Evolutionary conservation across 2,888 invertebrate genomes (phyloP), one percentile per base, ranked within the genome.

Genomic region (Ornithoptera alexandrae): DNA sequence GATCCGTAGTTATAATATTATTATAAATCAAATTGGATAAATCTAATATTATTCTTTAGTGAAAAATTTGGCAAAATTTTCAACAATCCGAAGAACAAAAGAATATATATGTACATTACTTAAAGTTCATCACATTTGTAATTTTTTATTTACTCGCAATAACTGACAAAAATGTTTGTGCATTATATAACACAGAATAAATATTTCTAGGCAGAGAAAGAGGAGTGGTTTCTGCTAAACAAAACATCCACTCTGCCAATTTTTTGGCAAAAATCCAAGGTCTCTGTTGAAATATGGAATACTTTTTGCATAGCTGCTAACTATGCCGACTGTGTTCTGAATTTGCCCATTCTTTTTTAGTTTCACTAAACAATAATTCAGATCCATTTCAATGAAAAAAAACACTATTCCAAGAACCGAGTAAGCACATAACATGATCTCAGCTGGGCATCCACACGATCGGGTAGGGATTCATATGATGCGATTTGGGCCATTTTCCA

Each of bases 201-300:
- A 42, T 58, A 65, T 46, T 42, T 24, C 57, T 58, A 58, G 57
- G 20, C 30, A 46, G 50, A 60, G 30, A 18, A 18, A n/a, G 30
- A 60, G 30, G 24, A 66, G 15, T 65, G 18, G 46, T 42, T 60
- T 66, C 30, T 58, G 59, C 36, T 46, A 66, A 66, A 50, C 20
- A 60, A 60, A 50, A 60, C 60, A 59, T 30, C 59, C 50, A 50
- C 58, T 59, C 59, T 42, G 22, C 46, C 24, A 58, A 58, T 7
- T 60, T 66, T 60, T 66, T 66, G 66, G 60, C 66, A 60, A 50
- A 50, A 58, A 20, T 20, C 66, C 66, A 66, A 36, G 59, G 59
- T 53, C 66, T 60, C 60, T 46, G 59, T 66, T 46, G 59, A 65
- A 24, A 65, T 65, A 65, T 36, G 50, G 50, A 53, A 42, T 53